Evolutionary conservation across 2,888 invertebrate species (phyloP).

Genomic region (Strigamia maritima): DNA sequence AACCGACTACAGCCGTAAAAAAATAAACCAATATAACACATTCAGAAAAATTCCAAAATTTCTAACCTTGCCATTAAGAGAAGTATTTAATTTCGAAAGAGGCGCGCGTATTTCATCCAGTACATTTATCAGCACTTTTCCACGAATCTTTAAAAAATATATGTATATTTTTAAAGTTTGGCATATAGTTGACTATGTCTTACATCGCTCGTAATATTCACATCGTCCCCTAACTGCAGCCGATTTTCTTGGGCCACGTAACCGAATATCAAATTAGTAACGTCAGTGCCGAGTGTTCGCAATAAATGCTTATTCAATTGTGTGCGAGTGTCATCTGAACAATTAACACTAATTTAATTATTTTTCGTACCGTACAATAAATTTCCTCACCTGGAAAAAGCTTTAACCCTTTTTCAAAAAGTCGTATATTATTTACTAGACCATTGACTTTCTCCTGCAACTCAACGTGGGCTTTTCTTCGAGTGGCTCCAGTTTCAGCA

Average conservation of each 20-base stretch:
- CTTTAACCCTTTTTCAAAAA: slow-evolving; percentile 54
- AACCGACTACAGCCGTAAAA: slow-evolving; percentile 52
- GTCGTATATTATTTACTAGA: slow-evolving; percentile 55
- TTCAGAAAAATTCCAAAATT: background rate
- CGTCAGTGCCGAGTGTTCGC: slow-evolving; percentile 76
- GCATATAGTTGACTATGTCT: slow-evolving; percentile 18
- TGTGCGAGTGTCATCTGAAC: slow-evolving; percentile 59
- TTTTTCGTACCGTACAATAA: background rate
- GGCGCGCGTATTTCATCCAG: slow-evolving; percentile 67
- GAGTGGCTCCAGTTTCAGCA: slow-evolving; percentile 64
- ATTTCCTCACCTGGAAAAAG: slow-evolving; percentile 48
- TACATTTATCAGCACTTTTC: slow-evolving; percentile 52
- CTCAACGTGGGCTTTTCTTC: slow-evolving; percentile 72
- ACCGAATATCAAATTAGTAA: slow-evolving; percentile 71
- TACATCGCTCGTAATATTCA: slow-evolving; percentile 53
- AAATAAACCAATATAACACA: background rate
- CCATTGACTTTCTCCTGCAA: slow-evolving; percentile 79
- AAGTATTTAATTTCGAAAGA: slow-evolving; percentile 50
- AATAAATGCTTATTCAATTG: slow-evolving; percentile 77
- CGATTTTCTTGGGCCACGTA: slow-evolving; percentile 73
- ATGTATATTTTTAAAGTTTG: background rate
- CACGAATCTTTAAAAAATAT: slow-evolving; percentile 53
- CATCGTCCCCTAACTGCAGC: slow-evolving; percentile 49
- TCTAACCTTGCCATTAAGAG: slow-evolving; percentile 42
- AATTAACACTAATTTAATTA: background rate